Conservation (phyloP, 1,140 invertebrate species). For the Zaprionus camerounensis region DNA sequence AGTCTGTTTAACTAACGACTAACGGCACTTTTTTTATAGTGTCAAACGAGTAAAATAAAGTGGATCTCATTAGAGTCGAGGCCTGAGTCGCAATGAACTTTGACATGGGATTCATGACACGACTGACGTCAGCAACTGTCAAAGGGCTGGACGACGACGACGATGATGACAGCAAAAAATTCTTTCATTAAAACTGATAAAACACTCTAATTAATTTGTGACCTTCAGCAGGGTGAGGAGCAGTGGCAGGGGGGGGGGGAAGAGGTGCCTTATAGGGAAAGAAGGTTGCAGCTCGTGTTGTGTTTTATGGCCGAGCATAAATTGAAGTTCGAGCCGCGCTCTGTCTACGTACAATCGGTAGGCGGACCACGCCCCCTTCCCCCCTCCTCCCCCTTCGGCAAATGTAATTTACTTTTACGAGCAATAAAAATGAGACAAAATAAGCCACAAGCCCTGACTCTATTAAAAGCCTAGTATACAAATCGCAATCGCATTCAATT, state of each 20-base stretch:
- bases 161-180: neutral
- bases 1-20: neutral
- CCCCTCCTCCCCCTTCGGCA: neutral
- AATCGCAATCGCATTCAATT: slow-evolving; percentile 55
- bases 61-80: slow-evolving; percentile 35
- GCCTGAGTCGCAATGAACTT: slow-evolving; percentile 41
- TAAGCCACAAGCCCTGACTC: slow-evolving; percentile 30
- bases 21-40: slow-evolving; percentile 6
- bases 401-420: slow-evolving; percentile 54
- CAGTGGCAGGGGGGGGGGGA: neutral
- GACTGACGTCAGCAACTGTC: slow-evolving; percentile 35
- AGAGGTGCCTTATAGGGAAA: neutral
- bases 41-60: slow-evolving; percentile 20
- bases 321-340: slow-evolving; percentile 36
- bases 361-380: slow-evolving; percentile 1
- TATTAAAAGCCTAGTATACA: slow-evolving; percentile 41
- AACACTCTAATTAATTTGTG: slow-evolving; percentile 56
- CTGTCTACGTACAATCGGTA: neutral
- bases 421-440: slow-evolving; percentile 44
- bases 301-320: slow-evolving; percentile 50
- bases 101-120: slow-evolving; percentile 34
- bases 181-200: slow-evolving; percentile 48
- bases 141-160: neutral
- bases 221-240: slow-evolving; percentile 26
- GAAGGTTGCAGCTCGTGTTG: slow-evolving; percentile 11